Evolutionary conservation across 2,888 invertebrate species (phyloP).

Genomic region (Celastrina argiolus): DNA sequence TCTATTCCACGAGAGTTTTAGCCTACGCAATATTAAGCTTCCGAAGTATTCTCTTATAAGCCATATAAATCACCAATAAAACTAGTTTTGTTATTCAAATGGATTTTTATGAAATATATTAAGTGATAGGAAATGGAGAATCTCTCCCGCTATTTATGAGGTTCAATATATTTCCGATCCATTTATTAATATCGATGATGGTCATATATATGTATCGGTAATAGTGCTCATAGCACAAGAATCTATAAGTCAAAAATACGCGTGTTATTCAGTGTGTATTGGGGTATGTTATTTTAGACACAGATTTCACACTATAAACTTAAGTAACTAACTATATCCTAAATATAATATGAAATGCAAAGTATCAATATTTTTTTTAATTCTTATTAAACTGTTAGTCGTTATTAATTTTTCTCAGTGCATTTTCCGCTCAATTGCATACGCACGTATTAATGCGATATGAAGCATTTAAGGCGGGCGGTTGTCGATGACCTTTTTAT

Average conservation of each 20-base stretch:
- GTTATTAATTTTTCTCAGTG: background rate
- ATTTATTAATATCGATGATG: constrained; percentile 12
- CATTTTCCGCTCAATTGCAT: constrained; percentile 2
- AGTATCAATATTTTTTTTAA: no score
- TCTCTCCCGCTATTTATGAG: constrained; percentile 2
- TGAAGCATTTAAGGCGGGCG: background rate
- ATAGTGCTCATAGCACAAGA: background rate
- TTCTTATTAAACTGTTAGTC: background rate
- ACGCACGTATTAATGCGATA: background rate
- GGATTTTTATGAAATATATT: background rate
- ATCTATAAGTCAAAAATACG: background rate
- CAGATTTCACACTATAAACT: background rate
- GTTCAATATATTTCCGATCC: constrained; percentile 7
- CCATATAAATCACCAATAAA: constrained; percentile 13
- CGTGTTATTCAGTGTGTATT: background rate
- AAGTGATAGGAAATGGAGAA: constrained; percentile 4
- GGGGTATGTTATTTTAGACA: background rate
- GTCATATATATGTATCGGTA: background rate
- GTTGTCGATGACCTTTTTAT: constrained; percentile 15
- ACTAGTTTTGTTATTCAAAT: constrained; percentile 1
- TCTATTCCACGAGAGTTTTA: constrained; percentile 32
- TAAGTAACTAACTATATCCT: no score
- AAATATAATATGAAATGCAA: no score
- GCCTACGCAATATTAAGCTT: constrained; percentile 22
- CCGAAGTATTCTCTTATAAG: constrained; percentile 11